phyloP scores from a whole-genome alignment of 2,888 invertebrate genomes.

The Tiphia femorata region DNA sequence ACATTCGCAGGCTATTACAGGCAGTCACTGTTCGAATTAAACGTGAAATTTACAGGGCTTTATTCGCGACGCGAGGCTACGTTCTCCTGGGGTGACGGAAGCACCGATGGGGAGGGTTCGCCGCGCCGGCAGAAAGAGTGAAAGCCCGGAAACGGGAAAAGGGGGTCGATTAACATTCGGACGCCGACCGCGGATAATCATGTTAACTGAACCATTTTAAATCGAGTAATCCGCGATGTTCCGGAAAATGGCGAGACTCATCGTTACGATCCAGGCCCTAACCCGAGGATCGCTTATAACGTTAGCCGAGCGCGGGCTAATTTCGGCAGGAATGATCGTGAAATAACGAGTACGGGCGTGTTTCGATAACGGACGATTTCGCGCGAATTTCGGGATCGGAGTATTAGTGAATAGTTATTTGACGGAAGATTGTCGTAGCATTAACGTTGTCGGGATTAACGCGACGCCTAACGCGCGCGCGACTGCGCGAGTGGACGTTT shows the following conservation, averaged over 20 bases:
- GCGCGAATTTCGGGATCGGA: too few species aligned
- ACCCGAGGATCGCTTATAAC: neutral
- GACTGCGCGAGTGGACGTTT: too few species aligned
- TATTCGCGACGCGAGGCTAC: conserved; percentile 13
- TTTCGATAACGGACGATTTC: too few species aligned
- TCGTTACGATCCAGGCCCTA: neutral
- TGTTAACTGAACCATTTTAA: conserved; percentile 34
- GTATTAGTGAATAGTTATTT: too few species aligned
- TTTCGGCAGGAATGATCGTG: neutral
- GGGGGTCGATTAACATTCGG: conserved; percentile 28
- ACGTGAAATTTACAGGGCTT: conserved; percentile 45
- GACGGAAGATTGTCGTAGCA: too few species aligned
- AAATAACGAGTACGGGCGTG: too few species aligned
- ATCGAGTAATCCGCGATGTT: conserved; percentile 25
- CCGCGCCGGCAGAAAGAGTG: neutral
- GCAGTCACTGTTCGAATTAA: conserved; percentile 45
- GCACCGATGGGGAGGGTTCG: conserved; percentile 1
- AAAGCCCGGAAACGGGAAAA: conserved; percentile 2
- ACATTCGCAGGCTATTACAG: conserved; percentile 40
- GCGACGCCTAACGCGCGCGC: too few species aligned
- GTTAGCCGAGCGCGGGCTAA: too few species aligned
- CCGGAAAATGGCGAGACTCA: conserved; percentile 13
- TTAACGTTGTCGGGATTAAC: too few species aligned
- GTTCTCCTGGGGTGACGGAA: neutral
- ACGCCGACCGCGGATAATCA: conserved; percentile 30